phyloP scores from a whole-genome alignment of 2,888 invertebrate species.

The Spialia ferax region DNA sequence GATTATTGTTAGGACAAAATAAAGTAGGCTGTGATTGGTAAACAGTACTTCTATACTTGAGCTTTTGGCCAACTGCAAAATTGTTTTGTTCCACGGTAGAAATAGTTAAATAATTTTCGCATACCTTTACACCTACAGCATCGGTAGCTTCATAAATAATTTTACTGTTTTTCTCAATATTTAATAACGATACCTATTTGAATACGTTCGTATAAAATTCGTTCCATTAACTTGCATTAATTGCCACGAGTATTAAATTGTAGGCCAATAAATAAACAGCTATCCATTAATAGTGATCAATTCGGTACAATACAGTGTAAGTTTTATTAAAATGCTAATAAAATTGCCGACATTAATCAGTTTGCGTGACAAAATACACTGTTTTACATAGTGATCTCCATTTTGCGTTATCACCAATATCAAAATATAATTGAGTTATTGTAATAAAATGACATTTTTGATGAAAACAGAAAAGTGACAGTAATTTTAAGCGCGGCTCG shows the following conservation, averaged over 20 bases:
- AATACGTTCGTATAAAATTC: background rate
- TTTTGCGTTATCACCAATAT: constrained; percentile 36
- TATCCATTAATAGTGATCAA: constrained; percentile 23
- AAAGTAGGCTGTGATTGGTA: no score
- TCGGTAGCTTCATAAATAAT: no score
- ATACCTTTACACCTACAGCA: no score
- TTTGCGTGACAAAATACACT: constrained; percentile 35
- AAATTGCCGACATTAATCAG: constrained; percentile 35
- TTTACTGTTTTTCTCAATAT: background rate
- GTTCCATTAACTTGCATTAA: background rate
- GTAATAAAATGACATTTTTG: constrained; percentile 13
- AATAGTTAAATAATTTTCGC: no score
- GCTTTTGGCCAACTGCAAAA: no score
- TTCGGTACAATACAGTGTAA: constrained; percentile 26
- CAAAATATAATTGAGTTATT: constrained; percentile 33
- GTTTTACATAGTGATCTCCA: constrained; percentile 26
- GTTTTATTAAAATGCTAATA: constrained; percentile 40
- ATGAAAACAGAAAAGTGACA: no score
- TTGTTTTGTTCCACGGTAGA: no score
- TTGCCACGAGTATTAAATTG: background rate
- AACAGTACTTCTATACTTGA: no score
- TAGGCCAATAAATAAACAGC: background rate
- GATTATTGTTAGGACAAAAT: no score
- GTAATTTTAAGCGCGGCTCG: no score
- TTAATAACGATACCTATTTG: no score